Base-by-base conservation (phyloP, 2,797 vertebrate species). In the Lemur catta region DNA sequence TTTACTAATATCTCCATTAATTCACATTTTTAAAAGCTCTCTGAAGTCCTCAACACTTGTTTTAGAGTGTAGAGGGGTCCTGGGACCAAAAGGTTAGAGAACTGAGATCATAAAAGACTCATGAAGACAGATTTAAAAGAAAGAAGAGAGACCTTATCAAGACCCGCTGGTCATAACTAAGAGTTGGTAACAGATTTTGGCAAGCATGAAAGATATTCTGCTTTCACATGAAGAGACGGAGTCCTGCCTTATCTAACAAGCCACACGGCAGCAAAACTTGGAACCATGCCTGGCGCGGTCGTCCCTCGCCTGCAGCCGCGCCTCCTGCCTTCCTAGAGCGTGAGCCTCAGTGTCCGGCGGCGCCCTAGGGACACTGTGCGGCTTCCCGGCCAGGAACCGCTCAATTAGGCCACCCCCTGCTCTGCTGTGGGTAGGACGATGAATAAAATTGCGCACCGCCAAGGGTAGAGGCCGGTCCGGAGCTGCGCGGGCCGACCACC, bases 281-380 rank as follows among this genome's bases (percentile, higher is more conserved):
- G 33, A 38, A 46, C 30, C 20, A 0, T 2, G 18, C 18, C 43
- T 0, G 18, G 22, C 2, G 28, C 7, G 0, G 5, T 7, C 2
- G 65, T 12, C 33, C 20, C 30, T 43, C 69, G 71, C 26, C 15
- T 0, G 38, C 46, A 11, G 8, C 30, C 0, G 0, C 2, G 17
- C 33, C 20, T 30, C 17, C 69, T 30, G 8, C 76, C 26, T 17
- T 4, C 0, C 12, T 7, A 18, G 17, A 5, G 1, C 20, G 59
- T 4, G 3, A 38, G 41, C 55, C 20, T 84, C 17, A 1, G 4
- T 2, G 14, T 41, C 18, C 7, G 3, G 14, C 4, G 26, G 63
- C 1, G 6, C 33, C 48, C 24, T 9, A 6, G 24, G 3, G 17
- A 57, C 41, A 6, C 50, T 11, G 26, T 6, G 48, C 2, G 18